Evolutionary conservation across 2,888 invertebrate species (phyloP).

Genomic region (Caenorhabditis panamensis): DNA sequence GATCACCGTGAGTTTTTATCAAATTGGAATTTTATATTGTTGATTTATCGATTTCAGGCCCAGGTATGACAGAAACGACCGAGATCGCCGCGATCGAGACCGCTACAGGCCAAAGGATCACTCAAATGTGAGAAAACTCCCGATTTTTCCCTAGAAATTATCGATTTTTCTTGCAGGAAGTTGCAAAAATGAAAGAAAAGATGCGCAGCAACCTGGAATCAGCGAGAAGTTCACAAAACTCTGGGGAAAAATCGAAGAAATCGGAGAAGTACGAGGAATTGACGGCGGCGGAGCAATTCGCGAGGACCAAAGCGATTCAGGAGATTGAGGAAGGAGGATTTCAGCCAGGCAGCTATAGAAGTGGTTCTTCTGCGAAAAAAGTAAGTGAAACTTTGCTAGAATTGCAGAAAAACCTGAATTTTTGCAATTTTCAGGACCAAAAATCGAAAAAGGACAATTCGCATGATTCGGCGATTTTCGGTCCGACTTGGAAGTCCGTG

Average conservation of each 20-base stretch:
- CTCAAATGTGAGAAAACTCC: constrained; percentile 27
- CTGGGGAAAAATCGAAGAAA: constrained; percentile 7
- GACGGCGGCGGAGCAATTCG: constrained; percentile 41
- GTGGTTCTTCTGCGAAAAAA: constrained; percentile 15
- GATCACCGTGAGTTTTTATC: constrained; percentile 16
- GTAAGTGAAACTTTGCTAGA: background rate
- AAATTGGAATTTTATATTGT: background rate
- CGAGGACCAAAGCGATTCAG: constrained; percentile 36
- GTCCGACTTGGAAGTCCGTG: constrained; percentile 58
- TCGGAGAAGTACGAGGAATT: constrained; percentile 24
- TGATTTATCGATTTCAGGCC: constrained; percentile 31
- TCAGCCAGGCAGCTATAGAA: constrained; percentile 39
- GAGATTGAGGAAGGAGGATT: constrained; percentile 53
- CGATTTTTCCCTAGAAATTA: constrained; percentile 5
- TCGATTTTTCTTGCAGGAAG: constrained; percentile 23
- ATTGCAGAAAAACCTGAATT: background rate
- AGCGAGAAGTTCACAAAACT: constrained; percentile 24
- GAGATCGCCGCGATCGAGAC: constrained; percentile 43
- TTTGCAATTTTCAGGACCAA: constrained; percentile 27
- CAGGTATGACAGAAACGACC: constrained; percentile 43
- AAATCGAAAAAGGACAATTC: constrained; percentile 47
- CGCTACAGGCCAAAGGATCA: constrained; percentile 40
- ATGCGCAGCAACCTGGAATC: constrained; percentile 45
- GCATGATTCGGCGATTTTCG: constrained; percentile 59
- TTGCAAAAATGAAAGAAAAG: constrained; percentile 57